These are phyloP conservation scores for Cherax destructor DNA, from an alignment of 1,140 invertebrate species.

Conservation along the genomic window DNA sequence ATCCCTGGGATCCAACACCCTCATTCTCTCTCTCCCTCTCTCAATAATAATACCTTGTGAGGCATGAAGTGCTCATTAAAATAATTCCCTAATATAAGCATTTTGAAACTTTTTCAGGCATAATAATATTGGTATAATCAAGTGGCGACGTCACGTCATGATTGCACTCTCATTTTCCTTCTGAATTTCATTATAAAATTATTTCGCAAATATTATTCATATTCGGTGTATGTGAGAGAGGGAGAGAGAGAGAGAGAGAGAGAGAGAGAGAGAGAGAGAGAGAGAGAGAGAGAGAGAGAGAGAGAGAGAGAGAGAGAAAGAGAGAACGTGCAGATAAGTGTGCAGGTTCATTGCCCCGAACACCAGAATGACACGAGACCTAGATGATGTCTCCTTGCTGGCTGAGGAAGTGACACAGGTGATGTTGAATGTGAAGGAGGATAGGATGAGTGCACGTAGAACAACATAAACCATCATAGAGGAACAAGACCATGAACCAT, in stretches of 20 bases:
- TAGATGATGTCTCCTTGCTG: background rate
- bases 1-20: no score
- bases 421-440: background rate
- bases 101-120: no score
- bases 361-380: background rate
- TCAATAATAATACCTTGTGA: no score
- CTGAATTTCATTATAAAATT: no score
- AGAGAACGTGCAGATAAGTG: background rate
- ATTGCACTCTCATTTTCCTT: no score
- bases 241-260: conserved; percentile 14
- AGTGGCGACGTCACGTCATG: no score
- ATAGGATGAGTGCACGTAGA: background rate
- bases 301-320: background rate
- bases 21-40: no score
- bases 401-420: background rate
- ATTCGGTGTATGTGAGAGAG: no score
- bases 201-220: no score
- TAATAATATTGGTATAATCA: no score
- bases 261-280: background rate
- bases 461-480: background rate
- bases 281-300: conserved; percentile 23
- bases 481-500: background rate
- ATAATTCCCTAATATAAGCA: no score
- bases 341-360: background rate
- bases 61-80: no score